Evolutionary conservation across 2,888 invertebrate genomes (phyloP), one percentile per base, ranked within the genome.

Genomic region (Venusia cambrica): DNA sequence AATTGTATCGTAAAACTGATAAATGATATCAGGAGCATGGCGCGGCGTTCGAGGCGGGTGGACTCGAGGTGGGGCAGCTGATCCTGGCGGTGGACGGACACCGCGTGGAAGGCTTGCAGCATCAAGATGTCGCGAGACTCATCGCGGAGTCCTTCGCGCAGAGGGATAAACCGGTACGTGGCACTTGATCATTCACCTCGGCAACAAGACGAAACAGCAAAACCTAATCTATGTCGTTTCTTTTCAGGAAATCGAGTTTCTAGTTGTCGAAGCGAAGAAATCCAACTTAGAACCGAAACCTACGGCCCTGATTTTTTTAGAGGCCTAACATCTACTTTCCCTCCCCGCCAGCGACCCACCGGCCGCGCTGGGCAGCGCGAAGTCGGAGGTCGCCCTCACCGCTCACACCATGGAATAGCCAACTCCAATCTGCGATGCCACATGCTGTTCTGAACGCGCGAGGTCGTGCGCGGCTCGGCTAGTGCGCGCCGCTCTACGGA

Each of bases 121-220:
- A 97, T 76, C 94, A 94, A 83, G 95, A 97, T 63, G 96, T 97
- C 41, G 98, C 97, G 28, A 90, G 95, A 57, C 89, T 96, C 46
- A 97, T 98, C 67, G 97, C 97, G 6, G 96, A 97, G 73, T 95
- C 96, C 51, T 98, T 97, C 85, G 96, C 97, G 36, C 92, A 96
- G 75, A 91, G 94, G 67, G 94, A 94, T 67, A 93, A 94, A 69
- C 88, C 89, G 75, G 87, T 49, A 19, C 3, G 39, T 84, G 12
- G 43, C 62, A 15, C 15, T 22, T 11, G 7, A n/a, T 2, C 11
- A 2, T 28, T 5, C 9, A 6, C 10, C 6, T n/a, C n/a, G n/a
- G n/a, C n/a, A n/a, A n/a, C n/a, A n/a, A n/a, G n/a, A n/a, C n/a
- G n/a, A n/a, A n/a, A n/a, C n/a, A n/a, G n/a, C n/a, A n/a, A n/a